Percentiles rank a stretch among this genome's conserved stretches.
phyloP scores from a whole-genome alignment of 2,888 invertebrate genomes.

The Drosophila picticornis region DNA sequence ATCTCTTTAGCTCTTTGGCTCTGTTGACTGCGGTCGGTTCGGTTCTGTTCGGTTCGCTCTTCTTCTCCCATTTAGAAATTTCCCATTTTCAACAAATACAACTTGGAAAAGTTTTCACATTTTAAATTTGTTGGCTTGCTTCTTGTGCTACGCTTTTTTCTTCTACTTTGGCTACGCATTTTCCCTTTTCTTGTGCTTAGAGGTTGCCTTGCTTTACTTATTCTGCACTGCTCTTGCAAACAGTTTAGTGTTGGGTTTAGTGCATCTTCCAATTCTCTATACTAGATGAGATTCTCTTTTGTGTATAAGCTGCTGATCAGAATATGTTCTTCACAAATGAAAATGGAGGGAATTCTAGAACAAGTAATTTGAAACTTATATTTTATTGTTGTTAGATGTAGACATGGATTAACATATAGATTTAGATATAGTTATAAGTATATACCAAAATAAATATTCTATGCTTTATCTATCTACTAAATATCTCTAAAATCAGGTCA shows the following conservation, averaged over 20 bases:
- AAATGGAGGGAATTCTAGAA: neutral
- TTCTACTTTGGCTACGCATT: neutral
- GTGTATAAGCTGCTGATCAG: neutral
- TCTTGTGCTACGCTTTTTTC: constrained; percentile 45
- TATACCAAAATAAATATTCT: neutral
- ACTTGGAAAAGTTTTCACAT: constrained; percentile 70
- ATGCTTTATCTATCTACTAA: neutral
- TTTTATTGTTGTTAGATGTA: neutral
- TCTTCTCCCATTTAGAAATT: constrained; percentile 8
- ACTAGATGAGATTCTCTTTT: neutral
- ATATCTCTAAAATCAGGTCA: neutral
- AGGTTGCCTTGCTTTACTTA: constrained; percentile 25
- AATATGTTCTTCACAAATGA: neutral
- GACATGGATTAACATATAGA: neutral
- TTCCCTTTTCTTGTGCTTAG: constrained; percentile 15
- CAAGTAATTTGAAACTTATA: neutral
- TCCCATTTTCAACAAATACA: constrained; percentile 34
- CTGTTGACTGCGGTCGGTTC: constrained; percentile 75
- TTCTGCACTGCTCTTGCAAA: neutral
- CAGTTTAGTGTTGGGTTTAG: neutral
- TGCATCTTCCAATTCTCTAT: neutral
- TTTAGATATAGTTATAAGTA: neutral
- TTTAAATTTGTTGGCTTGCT: constrained; percentile 70
- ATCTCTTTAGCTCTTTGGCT: constrained; percentile 46
- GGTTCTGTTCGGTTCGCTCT: constrained; percentile 51